phyloP scores from a whole-genome alignment of 2,797 vertebrate species.

The Ceryle rudis region DNA sequence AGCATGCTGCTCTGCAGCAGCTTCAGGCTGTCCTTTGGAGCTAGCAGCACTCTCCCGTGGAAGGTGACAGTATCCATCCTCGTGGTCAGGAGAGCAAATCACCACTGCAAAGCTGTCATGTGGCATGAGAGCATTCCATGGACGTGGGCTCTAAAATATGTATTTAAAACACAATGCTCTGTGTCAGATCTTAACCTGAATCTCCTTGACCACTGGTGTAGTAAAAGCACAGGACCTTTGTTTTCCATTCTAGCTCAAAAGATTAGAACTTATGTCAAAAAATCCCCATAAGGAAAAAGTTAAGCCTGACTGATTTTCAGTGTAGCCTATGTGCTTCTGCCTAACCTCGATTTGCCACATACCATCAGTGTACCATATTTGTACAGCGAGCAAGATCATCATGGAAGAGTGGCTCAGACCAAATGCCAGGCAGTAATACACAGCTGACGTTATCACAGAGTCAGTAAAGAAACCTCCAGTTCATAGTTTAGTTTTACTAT shows the following conservation, averaged over 20 bases:
- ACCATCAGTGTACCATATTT: not conserved
- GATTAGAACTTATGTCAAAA: not conserved
- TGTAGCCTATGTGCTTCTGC: not conserved
- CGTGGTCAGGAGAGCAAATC: not conserved
- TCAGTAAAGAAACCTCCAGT: not conserved
- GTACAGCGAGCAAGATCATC: not conserved
- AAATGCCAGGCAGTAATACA: not conserved
- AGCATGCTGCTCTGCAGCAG: not conserved
- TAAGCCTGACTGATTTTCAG: not conserved
- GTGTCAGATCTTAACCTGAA: not conserved
- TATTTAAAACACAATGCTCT: not conserved
- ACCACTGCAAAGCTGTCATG: not conserved
- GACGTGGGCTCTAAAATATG: not conserved
- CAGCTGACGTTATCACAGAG: not conserved
- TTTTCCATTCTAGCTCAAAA: not conserved
- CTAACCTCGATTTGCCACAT: not conserved
- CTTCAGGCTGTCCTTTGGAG: not conserved
- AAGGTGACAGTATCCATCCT: not conserved
- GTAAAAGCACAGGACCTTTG: not conserved
- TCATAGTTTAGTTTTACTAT: not conserved
- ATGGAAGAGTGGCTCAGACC: not conserved
- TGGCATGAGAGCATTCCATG: not conserved
- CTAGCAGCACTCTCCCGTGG: not conserved
- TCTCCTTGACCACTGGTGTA: not conserved
- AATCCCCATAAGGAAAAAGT: not conserved